Evolutionary conservation across 2,113 vertebrate species (phyloP).

Genomic region (Eulacestoma nigropectus): DNA sequence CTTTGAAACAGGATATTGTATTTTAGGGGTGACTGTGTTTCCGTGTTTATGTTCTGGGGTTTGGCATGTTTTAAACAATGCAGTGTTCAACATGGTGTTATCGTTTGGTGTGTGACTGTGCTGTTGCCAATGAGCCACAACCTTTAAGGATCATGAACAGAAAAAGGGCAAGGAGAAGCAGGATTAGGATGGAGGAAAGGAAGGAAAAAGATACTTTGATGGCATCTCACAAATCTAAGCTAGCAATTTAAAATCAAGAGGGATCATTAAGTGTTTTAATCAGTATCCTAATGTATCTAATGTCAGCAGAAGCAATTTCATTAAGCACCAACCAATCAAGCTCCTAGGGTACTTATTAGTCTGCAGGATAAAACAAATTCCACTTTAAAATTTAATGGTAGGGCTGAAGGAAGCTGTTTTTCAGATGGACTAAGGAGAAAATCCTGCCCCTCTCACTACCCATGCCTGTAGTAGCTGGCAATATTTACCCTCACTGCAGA

Average conservation of each 20-base stretch:
- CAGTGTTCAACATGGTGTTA: neutral
- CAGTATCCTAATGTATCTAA: conserved; percentile 50
- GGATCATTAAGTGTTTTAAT: conserved; percentile 56
- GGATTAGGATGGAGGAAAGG: conserved; percentile 11
- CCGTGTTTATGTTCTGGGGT: neutral
- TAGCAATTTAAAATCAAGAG: conserved; percentile 54
- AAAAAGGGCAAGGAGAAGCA: conserved; percentile 8
- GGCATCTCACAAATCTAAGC: conserved; percentile 16
- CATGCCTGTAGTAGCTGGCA: neutral
- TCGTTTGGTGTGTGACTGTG: neutral
- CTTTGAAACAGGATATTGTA: neutral
- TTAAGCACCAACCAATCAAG: conserved; percentile 46
- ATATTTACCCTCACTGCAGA: neutral
- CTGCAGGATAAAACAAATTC: conserved; percentile 46
- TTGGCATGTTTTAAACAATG: neutral
- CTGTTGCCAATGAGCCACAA: neutral
- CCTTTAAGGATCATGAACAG: neutral
- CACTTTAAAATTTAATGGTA: conserved; percentile 33
- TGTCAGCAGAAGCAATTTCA: conserved; percentile 62
- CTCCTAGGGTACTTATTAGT: conserved; percentile 34
- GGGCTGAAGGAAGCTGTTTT: conserved; percentile 17
- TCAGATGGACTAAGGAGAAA: neutral
- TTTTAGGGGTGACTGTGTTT: neutral
- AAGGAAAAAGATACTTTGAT: conserved; percentile 4
- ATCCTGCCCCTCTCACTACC: neutral